Evolutionary conservation across 2,113 vertebrate genomes (phyloP), one percentile per base, ranked within the genome.

Genomic region (Charina bottae): DNA sequence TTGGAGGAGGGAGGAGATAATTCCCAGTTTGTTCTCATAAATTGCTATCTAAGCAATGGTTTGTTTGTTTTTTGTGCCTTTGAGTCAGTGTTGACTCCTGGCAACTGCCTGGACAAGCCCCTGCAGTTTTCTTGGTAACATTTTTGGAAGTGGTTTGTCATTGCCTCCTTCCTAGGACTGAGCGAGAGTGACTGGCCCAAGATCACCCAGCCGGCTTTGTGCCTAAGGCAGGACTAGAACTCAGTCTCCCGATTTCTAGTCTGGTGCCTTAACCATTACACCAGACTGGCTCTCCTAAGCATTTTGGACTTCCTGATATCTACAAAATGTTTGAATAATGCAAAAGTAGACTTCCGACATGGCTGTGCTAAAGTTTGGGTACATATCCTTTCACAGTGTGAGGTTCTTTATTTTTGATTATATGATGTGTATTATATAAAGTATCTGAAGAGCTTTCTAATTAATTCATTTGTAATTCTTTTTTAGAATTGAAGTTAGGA

Each of bases 401-500:
- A 78, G 42, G 42, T 42, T 42, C 42, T 78, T 56, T 89, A 33
- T 55, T n/a, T 85, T 72, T 78, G 19, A 89, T 89, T 78, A 55
- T 56, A 26, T 78, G 72, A 23, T 24, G 64, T 83, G 56, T 37
- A 78, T 90, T 46, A 60, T 58, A 15, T 15, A 55, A 85, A 64
- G 21, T 55, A 42, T 85, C 37, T 90, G 85, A 17, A 60, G 59
- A 56, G 23, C 92, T n/a, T 2, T 59, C 6, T 90, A 93, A 95
- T n/a, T 89, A 88, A 26, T 28, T 94, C 95, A 1, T 92, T 15
- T 96, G 62, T 26, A 37, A 78, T 60, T 95, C 97, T 93, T 94
- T 92, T 97, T 93, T 97, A 99, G 99, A 99, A 96, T 96, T 99
- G 94, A 99, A 99, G 95, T 98, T 99, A 93, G 99, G 99, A 96